Conservation (phyloP, 2,113 vertebrate species). For the Condylura cristata region DNA sequence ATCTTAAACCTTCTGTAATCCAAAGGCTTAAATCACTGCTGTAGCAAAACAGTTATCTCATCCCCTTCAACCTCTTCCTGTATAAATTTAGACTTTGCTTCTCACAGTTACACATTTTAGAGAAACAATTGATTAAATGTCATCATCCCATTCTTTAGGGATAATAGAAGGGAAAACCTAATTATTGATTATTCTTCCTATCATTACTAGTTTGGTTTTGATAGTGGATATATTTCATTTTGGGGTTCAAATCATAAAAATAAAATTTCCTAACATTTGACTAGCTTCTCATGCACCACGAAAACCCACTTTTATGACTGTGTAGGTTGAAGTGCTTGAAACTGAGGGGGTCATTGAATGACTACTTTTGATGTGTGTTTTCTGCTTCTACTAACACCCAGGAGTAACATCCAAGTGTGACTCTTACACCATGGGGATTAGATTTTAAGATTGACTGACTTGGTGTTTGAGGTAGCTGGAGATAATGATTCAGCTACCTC, state of each 20-base stretch:
- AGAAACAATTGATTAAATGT: background rate
- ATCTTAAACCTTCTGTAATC: constrained; percentile 59
- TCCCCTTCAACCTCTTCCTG: background rate
- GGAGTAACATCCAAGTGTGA: background rate
- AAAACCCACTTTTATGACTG: background rate
- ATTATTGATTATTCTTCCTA: constrained; percentile 19
- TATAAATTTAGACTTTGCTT: constrained; percentile 36
- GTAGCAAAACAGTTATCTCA: constrained; percentile 6
- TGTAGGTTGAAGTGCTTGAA: background rate
- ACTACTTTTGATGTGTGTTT: background rate
- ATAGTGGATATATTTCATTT: background rate
- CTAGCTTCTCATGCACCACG: background rate
- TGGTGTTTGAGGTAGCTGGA: background rate
- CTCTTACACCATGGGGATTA: background rate
- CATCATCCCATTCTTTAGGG: background rate
- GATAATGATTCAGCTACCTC: background rate
- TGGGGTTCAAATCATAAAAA: background rate
- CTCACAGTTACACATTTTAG: background rate
- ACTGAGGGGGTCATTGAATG: background rate
- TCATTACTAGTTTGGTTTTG: background rate
- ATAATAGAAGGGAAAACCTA: background rate
- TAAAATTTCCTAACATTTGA: background rate
- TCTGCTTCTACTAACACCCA: background rate
- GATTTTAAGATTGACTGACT: background rate
- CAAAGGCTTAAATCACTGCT: constrained; percentile 53